Evolutionary conservation across 2,113 vertebrate genomes (phyloP), one percentile per base, ranked within the genome.

Genomic region (Malurus alboscapulatus): DNA sequence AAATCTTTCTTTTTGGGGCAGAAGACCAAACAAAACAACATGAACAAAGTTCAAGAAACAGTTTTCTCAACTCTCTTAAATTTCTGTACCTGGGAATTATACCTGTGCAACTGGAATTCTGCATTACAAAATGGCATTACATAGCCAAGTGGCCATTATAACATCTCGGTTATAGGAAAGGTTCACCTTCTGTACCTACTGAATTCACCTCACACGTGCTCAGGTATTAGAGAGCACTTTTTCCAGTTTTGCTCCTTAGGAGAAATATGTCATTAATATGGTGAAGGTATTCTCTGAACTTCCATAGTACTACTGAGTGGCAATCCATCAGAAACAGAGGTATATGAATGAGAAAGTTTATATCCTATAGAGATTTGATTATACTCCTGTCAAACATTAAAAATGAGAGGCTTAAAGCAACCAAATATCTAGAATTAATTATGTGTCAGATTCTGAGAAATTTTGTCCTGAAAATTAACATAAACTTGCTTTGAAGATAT

Each of bases 341-440:
- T 30, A 59, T 12, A 34, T 51, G n/a, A 68, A 72, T 40, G 22
- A 81, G 36, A 58, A 74, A 5, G 15, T 40, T 84, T 38, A 38
- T 38, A 38, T 63, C 38, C 45, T 59, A 16, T 8, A 36, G 7
- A 53, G 44, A 44, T 83, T 75, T 84, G 76, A 53, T 73, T 87
- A 74, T n/a, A 25, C 26, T 50, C 10, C 17, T 78, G 16, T 47
- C 34, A 78, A 84, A 82, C 2, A 47, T 67, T 51, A 87, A 71
- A 88, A 92, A 84, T 47, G 51, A 89, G 69, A 78, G 16, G 34
- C 69, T 84, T 71, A 74, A 74, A 94, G 57, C 53, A 93, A 66
- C 24, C 59, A 84, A 82, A 51, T 71, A 75, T 26, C 74, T 71
- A 50, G 38, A 79, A 67, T 78, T 73, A 84, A 58, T 90, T 36